Base-by-base conservation (phyloP, 2,888 invertebrate genomes). In the Erebia palarica region DNA sequence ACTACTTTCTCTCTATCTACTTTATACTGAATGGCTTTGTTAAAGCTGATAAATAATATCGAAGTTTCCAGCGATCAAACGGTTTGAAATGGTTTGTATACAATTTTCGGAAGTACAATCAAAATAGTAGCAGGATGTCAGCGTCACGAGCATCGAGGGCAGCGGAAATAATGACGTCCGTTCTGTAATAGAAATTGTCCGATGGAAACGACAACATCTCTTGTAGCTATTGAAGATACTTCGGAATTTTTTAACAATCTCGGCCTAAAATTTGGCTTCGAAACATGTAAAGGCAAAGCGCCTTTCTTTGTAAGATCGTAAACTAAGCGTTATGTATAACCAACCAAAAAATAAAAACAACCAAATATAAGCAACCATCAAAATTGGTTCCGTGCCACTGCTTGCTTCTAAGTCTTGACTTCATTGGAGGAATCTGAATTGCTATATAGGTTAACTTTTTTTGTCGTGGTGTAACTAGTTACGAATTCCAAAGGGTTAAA, bases 121-220 rank as follows among this genome's bases (percentile, higher is more conserved):
- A 82, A 84, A 84, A 85, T 85, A 61, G 85, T 79, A 75, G 79
- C 80, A 75, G 84, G 84, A 81, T 79, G 80, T 80, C 77, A 81
- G 78, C 81, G 81, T 73, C 72, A 84, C 86, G 84, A 11, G 59
- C 27, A 67, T 86, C 86, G 84, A 84, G 81, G 82, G 84, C 87
- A 82, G 84, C 90, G 91, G 91, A 91, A 91, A 91, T 91, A 90
- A 91, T 90, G 89, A 89, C 89, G 88, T 83, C 90, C 90, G 89
- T 85, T 89, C 88, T 82, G 86, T 91, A 92, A 91, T 90, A 90
- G 91, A 90, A 88, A 87, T 84, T 85, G 86, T 81, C 73, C 66
- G 68, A 59, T 67, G 60, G 69, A 67, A 64, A 63, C 58, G 73
- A 71, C 51, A 67, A 53, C 63, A 47, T 64, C 49, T 36, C 44